A percentile compares a stretch with the other conserved stretches of the same genome.
Conservation (phyloP, 2,797 vertebrate species). For the Enteromius treurensis region DNA sequence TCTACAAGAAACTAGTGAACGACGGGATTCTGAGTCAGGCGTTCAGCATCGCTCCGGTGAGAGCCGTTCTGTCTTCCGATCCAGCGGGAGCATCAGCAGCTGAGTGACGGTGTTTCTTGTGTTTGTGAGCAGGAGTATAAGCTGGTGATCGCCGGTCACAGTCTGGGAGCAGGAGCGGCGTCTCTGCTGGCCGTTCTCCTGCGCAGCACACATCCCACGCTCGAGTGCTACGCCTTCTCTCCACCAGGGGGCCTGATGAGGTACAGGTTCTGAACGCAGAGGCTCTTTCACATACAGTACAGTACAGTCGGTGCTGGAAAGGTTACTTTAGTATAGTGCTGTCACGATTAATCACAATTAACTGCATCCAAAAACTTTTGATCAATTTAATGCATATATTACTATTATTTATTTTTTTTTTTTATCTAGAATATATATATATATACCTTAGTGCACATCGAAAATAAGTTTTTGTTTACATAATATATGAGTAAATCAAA, state of each 20-base stretch:
- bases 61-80: slow-evolving; percentile 45
- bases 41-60: slow-evolving; percentile 90
- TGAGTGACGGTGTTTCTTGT: neutral
- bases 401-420: too few relatives aligned
- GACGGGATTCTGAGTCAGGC: slow-evolving; percentile 96
- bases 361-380: too few relatives aligned
- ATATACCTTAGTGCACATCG: too few relatives aligned
- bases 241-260: slow-evolving; percentile 95
- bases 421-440: too few relatives aligned
- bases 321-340: too few relatives aligned
- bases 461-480: too few relatives aligned
- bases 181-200: slow-evolving; percentile 86
- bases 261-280: slow-evolving; percentile 54
- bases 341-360: too few relatives aligned
- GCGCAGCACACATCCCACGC: slow-evolving; percentile 79
- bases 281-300: too few relatives aligned
- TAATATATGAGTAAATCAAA: too few relatives aligned
- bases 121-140: slow-evolving; percentile 85
- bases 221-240: slow-evolving; percentile 91
- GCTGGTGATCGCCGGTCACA: slow-evolving; percentile 93
- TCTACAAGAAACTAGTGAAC: slow-evolving; percentile 86
- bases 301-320: too few relatives aligned
- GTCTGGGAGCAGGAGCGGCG: slow-evolving; percentile 91
- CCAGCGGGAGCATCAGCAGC: neutral
- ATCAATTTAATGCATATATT: too few relatives aligned